These are phyloP conservation scores for Stegana nigrithorax DNA, from an alignment of 2,888 invertebrate genomes.

Conservation along the genomic window DNA sequence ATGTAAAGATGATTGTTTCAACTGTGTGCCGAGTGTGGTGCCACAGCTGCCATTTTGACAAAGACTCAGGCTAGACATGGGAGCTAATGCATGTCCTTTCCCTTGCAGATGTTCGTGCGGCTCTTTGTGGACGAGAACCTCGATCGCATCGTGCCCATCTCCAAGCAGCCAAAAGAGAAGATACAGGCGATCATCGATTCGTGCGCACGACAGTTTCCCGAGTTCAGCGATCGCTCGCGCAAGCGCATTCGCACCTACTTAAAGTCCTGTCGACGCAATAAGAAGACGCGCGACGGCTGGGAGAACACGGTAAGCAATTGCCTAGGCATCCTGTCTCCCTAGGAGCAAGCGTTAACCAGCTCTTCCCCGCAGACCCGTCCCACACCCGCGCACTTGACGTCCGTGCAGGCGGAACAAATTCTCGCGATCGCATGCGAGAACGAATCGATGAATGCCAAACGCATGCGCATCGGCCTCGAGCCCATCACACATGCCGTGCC, in stretches of 20 bases:
- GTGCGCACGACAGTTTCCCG: constrained; percentile 95
- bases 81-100: background rate
- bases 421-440: constrained; percentile 96
- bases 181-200: constrained; percentile 98
- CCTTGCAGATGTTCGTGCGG: constrained; percentile 92
- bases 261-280: constrained; percentile 94
- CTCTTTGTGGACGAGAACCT: constrained; percentile 97
- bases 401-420: constrained; percentile 96
- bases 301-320: constrained; percentile 82
- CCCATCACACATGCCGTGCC: constrained; percentile 92
- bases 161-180: constrained; percentile 97
- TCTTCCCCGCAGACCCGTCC: constrained; percentile 80
- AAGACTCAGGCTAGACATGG: background rate
- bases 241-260: constrained; percentile 95
- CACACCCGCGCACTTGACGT: constrained; percentile 95
- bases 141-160: constrained; percentile 96
- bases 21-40: background rate
- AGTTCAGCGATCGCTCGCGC: constrained; percentile 93
- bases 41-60: background rate
- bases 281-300: constrained; percentile 92
- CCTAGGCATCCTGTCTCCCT: background rate
- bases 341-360: background rate
- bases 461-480: constrained; percentile 95
- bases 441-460: constrained; percentile 96
- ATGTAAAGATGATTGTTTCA: constrained; percentile 56